Base-by-base conservation (phyloP, 2,113 vertebrate genomes). In the Poeciliopsis occidentalis region DNA sequence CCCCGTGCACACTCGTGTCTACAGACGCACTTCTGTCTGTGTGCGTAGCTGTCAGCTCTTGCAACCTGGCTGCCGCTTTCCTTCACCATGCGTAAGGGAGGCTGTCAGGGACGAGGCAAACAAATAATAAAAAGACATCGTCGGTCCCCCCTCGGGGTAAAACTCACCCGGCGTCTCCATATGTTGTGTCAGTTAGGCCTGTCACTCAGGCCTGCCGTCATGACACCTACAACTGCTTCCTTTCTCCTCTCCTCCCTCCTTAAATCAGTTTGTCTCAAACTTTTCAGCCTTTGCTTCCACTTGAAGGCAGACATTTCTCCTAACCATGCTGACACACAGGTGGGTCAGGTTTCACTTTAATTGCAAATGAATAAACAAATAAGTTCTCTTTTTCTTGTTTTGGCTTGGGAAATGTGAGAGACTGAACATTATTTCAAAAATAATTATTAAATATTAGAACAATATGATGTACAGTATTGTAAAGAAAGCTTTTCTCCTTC, bases 141-240 rank as follows among this genome's bases (percentile, higher is more conserved):
- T 87, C 84, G 85, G 85, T 82, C 90, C 72, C 85, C 92, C 91
- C 92, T 82, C 71, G 91, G 91, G 92, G 89, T 90, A 86, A 63
- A 93, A 88, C 81, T 83, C 62, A 51, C 84, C 87, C 85, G 83
- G 87, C 85, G 84, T 91, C 92, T 92, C 93, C 92, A 93, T 91
- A 93, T 91, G 89, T 89, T 88, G 88, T 90, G 92, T 93, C 91
- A 91, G 32, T 67, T 92, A 90, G 81, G 85, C 85, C 83, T 89
- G 89, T 91, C 93, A 92, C 85, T 92, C 92, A 90, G 85, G 76
- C 75, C 91, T 70, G 61, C 72, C 85, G 82, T 77, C 69, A 84
- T 75, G 79, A 78, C 79, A 85, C 85, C 77, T 78, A 69, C 83
- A 78, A 83, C 88, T 84, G 85, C 85, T 80, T 37, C 22, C 71